Base-by-base conservation (phyloP, 2,888 invertebrate species). In the Palloptera scutellata region DNA sequence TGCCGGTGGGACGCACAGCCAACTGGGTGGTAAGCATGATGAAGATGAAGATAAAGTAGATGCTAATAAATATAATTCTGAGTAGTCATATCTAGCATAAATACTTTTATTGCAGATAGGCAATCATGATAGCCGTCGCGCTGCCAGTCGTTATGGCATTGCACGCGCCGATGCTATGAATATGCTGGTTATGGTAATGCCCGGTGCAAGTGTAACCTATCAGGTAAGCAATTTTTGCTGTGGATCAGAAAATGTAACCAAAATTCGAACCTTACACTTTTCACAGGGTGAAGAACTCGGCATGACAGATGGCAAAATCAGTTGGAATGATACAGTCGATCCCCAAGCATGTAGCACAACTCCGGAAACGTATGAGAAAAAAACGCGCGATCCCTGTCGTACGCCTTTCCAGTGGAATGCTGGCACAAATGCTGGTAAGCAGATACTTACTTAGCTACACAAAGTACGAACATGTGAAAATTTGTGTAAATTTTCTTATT, bases 121-220 rank as follows among this genome's bases (percentile, higher is more conserved):
- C 11, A 91, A 91, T 80, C 91, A 91, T 75, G 91, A 91, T 81
- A 87, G 88, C 69, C 86, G 86, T 68, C 85, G 91, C 69, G 86
- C 89, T 78, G 88, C 88, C 0, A 86, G 87, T 0, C 87, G 91
- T 11, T 88, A 89, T 77, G 90, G 91, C 1, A 80, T 80, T 0
- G 87, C 88, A 59, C 86, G 91, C 73, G 88, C 90, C 0, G 93
- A 94, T 81, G 91, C 90, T n/a, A 87, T 94, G 77, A 92, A 93
- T 78, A 93, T 95, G 87, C 75, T 91, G 54, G 82, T 87, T 41
- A 82, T 88, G 76, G 79, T 89, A 13, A 81, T 91, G 40, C 89
- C 89, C 0, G 0, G 91, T 6, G 87, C 88, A 0, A 85, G 88
- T 12, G 84, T 89, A 43, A 85, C 88, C 12, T 91, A 89, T 80